Percentiles rank a stretch among this genome's conserved stretches.
Conservation (phyloP, 2,888 invertebrate species). For the Cephus spinipes region DNA sequence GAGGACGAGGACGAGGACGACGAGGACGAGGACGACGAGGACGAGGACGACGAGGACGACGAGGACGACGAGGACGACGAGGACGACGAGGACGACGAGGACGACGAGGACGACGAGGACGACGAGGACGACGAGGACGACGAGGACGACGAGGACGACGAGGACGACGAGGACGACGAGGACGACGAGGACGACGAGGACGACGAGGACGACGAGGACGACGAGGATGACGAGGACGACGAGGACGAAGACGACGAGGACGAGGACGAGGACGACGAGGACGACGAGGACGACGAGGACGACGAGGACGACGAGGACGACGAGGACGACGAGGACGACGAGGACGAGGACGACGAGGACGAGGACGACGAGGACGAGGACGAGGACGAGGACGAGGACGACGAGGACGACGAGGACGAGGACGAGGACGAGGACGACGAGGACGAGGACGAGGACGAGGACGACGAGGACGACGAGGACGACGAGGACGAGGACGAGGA, state of each 20-base stretch:
- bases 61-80: constrained; percentile 9
- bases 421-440: too few relatives aligned
- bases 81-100: background rate
- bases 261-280: constrained; percentile 1
- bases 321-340: constrained; percentile 1
- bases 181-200: background rate
- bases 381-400: too few relatives aligned
- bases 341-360: constrained; percentile 12
- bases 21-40: background rate
- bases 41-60: constrained; percentile 13
- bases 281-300: constrained; percentile 1
- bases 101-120: constrained; percentile 3
- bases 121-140: background rate
- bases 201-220: background rate
- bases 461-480: background rate
- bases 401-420: too few relatives aligned
- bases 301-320: too few relatives aligned
- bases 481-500: background rate
- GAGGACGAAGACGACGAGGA: too few relatives aligned
- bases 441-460: background rate
- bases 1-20: background rate
- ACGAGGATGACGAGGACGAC: too few relatives aligned
- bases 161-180: background rate
- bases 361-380: constrained; percentile 12
- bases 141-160: background rate